Conservation (phyloP, 2,113 vertebrate species). For the Malurus elegans region DNA sequence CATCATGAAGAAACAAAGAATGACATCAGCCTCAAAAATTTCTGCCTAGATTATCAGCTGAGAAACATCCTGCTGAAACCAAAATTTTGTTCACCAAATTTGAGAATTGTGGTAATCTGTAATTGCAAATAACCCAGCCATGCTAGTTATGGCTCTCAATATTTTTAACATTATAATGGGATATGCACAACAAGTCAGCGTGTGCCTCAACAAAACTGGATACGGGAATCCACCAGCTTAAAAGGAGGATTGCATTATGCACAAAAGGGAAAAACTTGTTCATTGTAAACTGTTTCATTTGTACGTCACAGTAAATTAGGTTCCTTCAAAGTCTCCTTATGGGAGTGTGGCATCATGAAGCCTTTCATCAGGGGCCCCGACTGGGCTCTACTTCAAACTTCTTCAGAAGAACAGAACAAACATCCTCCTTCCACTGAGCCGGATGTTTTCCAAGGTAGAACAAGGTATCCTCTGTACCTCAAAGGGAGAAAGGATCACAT, state of each 20-base stretch:
- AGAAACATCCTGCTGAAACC: background rate
- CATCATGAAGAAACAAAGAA: background rate
- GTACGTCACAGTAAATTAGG: background rate
- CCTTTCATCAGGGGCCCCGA: constrained; percentile 37
- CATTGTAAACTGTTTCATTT: background rate
- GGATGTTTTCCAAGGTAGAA: constrained; percentile 61
- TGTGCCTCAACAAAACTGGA: background rate
- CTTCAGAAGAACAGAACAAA: constrained; percentile 58
- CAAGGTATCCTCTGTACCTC: constrained; percentile 61
- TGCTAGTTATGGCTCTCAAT: background rate
- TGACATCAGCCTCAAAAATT: background rate
- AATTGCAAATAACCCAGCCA: background rate
- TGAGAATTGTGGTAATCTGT: background rate
- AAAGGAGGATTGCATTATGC: background rate
- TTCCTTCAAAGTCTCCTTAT: constrained; percentile 18
- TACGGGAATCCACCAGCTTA: background rate
- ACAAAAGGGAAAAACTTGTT: background rate
- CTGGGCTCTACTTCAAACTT: constrained; percentile 43
- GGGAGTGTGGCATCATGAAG: background rate
- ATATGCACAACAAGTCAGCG: background rate
- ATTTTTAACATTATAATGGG: background rate
- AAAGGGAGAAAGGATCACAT: constrained; percentile 58
- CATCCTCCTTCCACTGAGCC: constrained; percentile 31
- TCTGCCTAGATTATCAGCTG: background rate
- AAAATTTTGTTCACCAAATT: background rate